These are phyloP conservation scores for Anadara kagoshimensis DNA, from an alignment of 1,140 invertebrate species.

Conservation along the genomic window DNA sequence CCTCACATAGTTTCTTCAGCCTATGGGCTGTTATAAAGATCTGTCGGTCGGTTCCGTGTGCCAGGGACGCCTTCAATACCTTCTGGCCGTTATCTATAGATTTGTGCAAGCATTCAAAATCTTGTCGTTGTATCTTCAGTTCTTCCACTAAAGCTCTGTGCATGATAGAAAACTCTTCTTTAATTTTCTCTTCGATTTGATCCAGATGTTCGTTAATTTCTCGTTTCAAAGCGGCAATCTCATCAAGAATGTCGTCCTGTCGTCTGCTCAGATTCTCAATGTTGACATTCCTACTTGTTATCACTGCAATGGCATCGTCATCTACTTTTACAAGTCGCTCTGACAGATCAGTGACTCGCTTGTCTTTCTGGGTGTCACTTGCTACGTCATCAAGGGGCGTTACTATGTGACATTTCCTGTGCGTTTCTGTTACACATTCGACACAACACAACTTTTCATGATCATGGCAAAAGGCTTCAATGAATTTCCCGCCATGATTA, in stretches of 20 bases:
- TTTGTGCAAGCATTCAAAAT: slow-evolving; percentile 24
- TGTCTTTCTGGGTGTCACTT: slow-evolving; percentile 3
- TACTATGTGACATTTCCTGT: slow-evolving; percentile 31
- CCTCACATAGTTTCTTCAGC: slow-evolving; percentile 30
- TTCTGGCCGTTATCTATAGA: slow-evolving; percentile 33
- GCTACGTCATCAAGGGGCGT: slow-evolving; percentile 20
- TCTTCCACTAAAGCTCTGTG: slow-evolving; percentile 27
- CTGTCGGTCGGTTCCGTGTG: slow-evolving; percentile 17
- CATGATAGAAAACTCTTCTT: slow-evolving; percentile 27
- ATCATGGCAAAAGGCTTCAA: slow-evolving; percentile 34
- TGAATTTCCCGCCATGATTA: slow-evolving; percentile 22
- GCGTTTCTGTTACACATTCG: slow-evolving; percentile 30
- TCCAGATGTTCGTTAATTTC: slow-evolving; percentile 28
- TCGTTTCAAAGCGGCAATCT: slow-evolving; percentile 12
- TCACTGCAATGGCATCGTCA: slow-evolving; percentile 23
- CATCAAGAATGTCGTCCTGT: slow-evolving; percentile 19
- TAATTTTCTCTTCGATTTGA: slow-evolving; percentile 22
- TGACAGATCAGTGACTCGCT: slow-evolving; percentile 6
- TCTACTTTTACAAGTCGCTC: slow-evolving; percentile 23
- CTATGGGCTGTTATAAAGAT: slow-evolving; percentile 32
- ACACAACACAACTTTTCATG: slow-evolving; percentile 37
- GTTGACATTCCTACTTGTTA: slow-evolving; percentile 25
- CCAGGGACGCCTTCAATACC: slow-evolving; percentile 14
- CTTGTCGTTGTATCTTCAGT: slow-evolving; percentile 20
- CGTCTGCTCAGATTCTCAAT: slow-evolving; percentile 31